A percentile compares a stretch with the other conserved stretches of the same genome.
Evolutionary conservation across 2,797 vertebrate species (phyloP).

Genomic region (Coracias cyanogaster): DNA sequence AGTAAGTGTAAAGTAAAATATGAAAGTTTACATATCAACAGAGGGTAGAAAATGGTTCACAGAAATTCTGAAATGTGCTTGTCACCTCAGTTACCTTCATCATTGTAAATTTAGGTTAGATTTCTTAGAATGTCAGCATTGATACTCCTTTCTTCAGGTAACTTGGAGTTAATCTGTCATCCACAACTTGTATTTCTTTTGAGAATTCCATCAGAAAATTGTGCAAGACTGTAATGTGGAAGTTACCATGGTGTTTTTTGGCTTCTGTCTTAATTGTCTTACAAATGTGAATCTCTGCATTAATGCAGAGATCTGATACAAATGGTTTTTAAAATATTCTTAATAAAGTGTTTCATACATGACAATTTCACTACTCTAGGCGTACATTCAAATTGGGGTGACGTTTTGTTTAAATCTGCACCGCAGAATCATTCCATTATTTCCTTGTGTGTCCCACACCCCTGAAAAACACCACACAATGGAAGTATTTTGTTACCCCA

Average conservation of each 20-base stretch:
- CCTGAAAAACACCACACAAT: neutral
- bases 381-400: neutral
- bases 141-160: neutral
- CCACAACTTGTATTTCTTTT: neutral
- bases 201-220: neutral
- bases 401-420: neutral
- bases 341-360: neutral
- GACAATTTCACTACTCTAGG: neutral
- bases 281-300: neutral
- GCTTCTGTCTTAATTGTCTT: neutral
- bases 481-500: neutral
- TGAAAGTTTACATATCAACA: neutral
- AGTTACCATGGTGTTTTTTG: neutral
- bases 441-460: neutral
- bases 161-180: neutral
- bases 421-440: neutral
- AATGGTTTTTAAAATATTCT: neutral
- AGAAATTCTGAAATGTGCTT: neutral
- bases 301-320: neutral
- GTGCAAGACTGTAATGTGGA: neutral
- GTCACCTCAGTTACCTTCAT: neutral
- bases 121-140: neutral
- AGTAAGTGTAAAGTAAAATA: neutral
- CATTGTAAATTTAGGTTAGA: neutral
- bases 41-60: neutral